Evolutionary conservation across 2,797 vertebrate genomes (phyloP).

Genomic region (Knipowitschia caucasica): DNA sequence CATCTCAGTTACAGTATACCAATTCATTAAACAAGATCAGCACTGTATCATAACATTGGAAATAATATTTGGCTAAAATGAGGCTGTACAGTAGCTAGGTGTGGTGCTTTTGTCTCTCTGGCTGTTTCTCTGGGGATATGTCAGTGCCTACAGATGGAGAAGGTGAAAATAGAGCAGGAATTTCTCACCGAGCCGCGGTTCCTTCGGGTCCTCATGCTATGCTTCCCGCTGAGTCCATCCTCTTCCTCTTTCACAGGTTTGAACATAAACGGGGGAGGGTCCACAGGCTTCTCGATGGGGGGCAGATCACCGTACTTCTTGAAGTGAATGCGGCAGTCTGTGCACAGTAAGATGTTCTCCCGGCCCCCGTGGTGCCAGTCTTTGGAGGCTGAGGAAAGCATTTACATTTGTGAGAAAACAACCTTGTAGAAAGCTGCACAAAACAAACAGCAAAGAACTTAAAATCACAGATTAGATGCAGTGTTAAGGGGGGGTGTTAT

Average conservation of each 20-base stretch:
- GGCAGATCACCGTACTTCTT: slow-evolving; percentile 99
- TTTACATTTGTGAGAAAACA: slow-evolving; percentile 58
- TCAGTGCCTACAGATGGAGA: slow-evolving; percentile 17
- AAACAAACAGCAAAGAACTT: slow-evolving; percentile 25
- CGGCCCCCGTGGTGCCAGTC: slow-evolving; percentile 99
- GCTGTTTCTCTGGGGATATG: slow-evolving; percentile 20
- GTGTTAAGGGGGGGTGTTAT: not conserved
- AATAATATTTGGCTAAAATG: not conserved
- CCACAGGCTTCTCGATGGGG: slow-evolving; percentile 97
- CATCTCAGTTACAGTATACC: not conserved
- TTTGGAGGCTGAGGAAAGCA: slow-evolving; percentile 85
- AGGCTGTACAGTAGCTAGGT: not conserved
- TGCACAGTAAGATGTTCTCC: slow-evolving; percentile 96
- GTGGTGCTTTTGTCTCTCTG: slow-evolving; percentile 8
- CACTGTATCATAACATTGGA: not conserved
- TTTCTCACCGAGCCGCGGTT: slow-evolving; percentile 93
- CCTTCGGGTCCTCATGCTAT: slow-evolving; percentile 99
- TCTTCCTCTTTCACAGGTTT: slow-evolving; percentile 99
- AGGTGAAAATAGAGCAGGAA: slow-evolving; percentile 44
- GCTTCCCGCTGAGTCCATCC: slow-evolving; percentile 96
- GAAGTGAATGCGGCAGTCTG: slow-evolving; percentile 97
- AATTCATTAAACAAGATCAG: not conserved
- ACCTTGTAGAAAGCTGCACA: slow-evolving; percentile 31
- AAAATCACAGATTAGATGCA: slow-evolving; percentile 12
- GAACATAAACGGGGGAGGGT: slow-evolving; percentile 99